These are phyloP conservation scores for Lithophane socia DNA, from an alignment of 2,888 invertebrate genomes.

Conservation along the genomic window DNA sequence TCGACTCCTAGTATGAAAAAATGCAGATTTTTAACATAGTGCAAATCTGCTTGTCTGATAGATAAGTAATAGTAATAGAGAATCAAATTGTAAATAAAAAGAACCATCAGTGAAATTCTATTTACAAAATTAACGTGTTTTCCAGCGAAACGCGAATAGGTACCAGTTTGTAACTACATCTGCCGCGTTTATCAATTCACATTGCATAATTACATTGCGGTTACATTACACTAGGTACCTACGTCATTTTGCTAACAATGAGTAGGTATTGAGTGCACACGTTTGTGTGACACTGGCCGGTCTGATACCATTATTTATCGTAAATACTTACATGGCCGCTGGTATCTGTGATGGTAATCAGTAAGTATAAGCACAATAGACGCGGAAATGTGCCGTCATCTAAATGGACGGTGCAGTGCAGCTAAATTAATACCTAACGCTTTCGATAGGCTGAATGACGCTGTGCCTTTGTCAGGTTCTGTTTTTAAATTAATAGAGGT, in stretches of 20 bases:
- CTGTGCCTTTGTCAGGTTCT: slow-evolving; percentile 29
- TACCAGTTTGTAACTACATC: slow-evolving; percentile 5
- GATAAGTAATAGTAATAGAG: background rate
- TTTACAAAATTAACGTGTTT: slow-evolving; percentile 2
- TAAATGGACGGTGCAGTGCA: slow-evolving; percentile 56
- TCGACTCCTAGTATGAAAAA: background rate
- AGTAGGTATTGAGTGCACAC: slow-evolving; percentile 42
- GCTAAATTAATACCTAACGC: slow-evolving; percentile 52
- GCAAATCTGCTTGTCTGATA: background rate
- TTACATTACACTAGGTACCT: slow-evolving; percentile 6
- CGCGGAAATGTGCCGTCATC: slow-evolving; percentile 59
- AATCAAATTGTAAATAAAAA: background rate
- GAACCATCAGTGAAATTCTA: background rate
- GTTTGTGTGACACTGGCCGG: slow-evolving; percentile 54
- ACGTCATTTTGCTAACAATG: slow-evolving; percentile 48
- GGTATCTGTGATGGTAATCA: slow-evolving; percentile 52
- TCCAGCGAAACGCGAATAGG: background rate
- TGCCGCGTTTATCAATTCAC: slow-evolving; percentile 32
- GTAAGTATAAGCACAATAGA: slow-evolving; percentile 46
- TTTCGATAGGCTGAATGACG: slow-evolving; percentile 44
- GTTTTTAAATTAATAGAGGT: slow-evolving; percentile 28
- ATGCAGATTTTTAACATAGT: background rate
- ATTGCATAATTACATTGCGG: slow-evolving; percentile 56
- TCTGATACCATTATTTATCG: slow-evolving; percentile 57
- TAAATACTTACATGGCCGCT: slow-evolving; percentile 51